phyloP scores from a whole-genome alignment of 1,140 invertebrate genomes.

The Apis florea region DNA sequence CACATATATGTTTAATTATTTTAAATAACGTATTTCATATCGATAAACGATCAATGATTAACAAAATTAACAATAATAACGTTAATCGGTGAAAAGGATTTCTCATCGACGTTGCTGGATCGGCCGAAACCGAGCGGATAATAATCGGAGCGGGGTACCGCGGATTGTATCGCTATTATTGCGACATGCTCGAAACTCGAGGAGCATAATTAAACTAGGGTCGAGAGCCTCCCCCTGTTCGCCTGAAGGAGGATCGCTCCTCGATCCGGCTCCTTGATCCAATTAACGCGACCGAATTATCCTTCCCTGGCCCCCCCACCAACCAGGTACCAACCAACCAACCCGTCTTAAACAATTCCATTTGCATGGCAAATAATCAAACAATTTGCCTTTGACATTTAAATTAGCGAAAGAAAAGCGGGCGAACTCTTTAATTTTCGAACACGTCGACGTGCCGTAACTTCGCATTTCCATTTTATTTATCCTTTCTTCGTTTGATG shows the following conservation, averaged over 20 bases:
- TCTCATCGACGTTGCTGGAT: background rate
- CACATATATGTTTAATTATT: too few species aligned
- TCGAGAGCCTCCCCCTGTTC: constrained; percentile 33
- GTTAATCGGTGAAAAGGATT: background rate
- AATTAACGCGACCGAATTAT: constrained; percentile 72
- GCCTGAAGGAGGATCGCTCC: constrained; percentile 57
- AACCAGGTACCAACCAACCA: background rate
- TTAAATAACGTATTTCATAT: too few species aligned
- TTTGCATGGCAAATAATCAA: constrained; percentile 80
- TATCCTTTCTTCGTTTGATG: background rate
- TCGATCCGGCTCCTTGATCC: constrained; percentile 70
- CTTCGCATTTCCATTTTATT: constrained; percentile 63
- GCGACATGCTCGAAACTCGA: constrained; percentile 58
- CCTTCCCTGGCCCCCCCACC: background rate
- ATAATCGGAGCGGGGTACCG: constrained; percentile 14
- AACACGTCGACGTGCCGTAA: constrained; percentile 68
- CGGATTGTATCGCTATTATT: constrained; percentile 65
- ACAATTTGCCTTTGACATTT: constrained; percentile 79
- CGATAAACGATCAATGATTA: background rate
- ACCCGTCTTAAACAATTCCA: constrained; percentile 78
- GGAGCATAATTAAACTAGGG: constrained; percentile 71
- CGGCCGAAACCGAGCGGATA: background rate
- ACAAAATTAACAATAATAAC: background rate
- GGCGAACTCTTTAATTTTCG: constrained; percentile 67
- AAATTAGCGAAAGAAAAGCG: constrained; percentile 71